Evolutionary conservation across 1,140 invertebrate species (phyloP).

Genomic region (Lordiphosa mommai): DNA sequence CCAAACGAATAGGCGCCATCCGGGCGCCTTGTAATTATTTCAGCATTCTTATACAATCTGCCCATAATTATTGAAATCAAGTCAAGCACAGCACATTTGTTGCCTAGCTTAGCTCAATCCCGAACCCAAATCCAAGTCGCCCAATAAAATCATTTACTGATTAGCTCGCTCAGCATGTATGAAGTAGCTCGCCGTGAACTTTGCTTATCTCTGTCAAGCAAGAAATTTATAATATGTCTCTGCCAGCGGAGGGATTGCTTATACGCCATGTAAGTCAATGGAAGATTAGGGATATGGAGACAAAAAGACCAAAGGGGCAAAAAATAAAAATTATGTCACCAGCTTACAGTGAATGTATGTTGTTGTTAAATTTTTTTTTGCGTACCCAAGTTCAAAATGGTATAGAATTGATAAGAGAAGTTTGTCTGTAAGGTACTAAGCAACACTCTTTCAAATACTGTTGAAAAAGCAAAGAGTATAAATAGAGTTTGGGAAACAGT

Average conservation of each 20-base stretch:
- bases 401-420: not conserved
- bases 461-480: too few relatives aligned
- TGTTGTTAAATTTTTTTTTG: slow-evolving; percentile 2
- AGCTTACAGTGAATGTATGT: slow-evolving; percentile 21
- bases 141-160: slow-evolving; percentile 62
- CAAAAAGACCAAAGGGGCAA: not conserved
- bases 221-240: slow-evolving; percentile 63
- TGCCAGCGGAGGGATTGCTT: slow-evolving; percentile 24
- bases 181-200: slow-evolving; percentile 27
- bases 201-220: slow-evolving; percentile 37
- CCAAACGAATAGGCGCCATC: slow-evolving; percentile 8
- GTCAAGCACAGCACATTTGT: slow-evolving; percentile 66
- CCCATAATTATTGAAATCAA: slow-evolving; percentile 62
- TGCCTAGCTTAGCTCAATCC: slow-evolving; percentile 7
- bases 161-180: slow-evolving; percentile 55
- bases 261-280: slow-evolving; percentile 32
- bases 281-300: slow-evolving; percentile 2
- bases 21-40: slow-evolving; percentile 56
- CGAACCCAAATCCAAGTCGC: slow-evolving; percentile 6
- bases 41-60: slow-evolving; percentile 45
- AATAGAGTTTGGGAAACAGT: too few relatives aligned
- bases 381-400: not conserved
- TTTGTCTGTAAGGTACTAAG: too few relatives aligned
- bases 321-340: slow-evolving; percentile 57
- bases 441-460: too few relatives aligned